phyloP scores from a whole-genome alignment of 2,888 invertebrate species.

The Campoletis raptor region DNA sequence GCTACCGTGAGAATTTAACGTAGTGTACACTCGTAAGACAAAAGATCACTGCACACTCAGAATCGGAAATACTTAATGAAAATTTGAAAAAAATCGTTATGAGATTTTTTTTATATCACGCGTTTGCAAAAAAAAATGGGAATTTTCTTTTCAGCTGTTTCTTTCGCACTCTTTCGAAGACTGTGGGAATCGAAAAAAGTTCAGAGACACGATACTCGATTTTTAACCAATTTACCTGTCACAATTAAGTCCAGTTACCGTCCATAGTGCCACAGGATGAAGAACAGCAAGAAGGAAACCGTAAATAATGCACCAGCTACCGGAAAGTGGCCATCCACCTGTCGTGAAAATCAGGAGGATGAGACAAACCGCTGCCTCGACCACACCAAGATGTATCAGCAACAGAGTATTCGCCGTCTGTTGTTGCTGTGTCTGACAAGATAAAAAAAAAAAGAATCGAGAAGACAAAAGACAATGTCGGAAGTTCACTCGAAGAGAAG shows the following conservation, averaged over 20 bases:
- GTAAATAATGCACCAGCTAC: conserved; percentile 88
- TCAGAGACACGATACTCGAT: not conserved
- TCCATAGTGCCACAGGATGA: conserved; percentile 92
- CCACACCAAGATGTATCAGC: conserved; percentile 90
- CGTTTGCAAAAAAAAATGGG: too few relatives aligned
- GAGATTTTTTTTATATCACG: too few relatives aligned
- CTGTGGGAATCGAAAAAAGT: not conserved
- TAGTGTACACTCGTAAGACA: not conserved
- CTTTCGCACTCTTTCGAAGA: not conserved
- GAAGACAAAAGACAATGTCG: not conserved
- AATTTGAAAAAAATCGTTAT: too few relatives aligned
- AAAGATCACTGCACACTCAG: not conserved
- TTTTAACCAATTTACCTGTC: conserved; percentile 84
- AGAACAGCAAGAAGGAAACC: conserved; percentile 90
- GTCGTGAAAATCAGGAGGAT: conserved; percentile 87
- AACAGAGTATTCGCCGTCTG: conserved; percentile 89
- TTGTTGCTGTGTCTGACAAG: conserved; percentile 77
- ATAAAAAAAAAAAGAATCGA: not conserved
- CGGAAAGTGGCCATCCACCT: conserved; percentile 86
- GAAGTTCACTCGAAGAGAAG: conserved; percentile 82
- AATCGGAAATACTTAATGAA: not conserved
- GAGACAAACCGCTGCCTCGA: conserved; percentile 89
- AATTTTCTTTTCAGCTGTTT: too few relatives aligned
- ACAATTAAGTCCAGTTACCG: conserved; percentile 92
- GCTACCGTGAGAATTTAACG: not conserved